Conservation (phyloP, 2,797 vertebrate species). For the Aselliscus stoliczkanus region DNA sequence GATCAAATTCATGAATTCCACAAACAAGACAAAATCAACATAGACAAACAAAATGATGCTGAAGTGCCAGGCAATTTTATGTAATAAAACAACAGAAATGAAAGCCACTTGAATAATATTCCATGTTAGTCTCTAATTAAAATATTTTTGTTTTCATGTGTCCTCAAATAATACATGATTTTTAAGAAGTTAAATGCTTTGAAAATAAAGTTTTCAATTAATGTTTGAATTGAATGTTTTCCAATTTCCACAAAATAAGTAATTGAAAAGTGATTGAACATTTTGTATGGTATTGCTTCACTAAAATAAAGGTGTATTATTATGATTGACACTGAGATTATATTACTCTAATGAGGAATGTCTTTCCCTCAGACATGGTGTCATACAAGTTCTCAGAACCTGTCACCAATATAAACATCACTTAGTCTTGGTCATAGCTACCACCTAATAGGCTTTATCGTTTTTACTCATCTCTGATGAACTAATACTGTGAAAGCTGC, state of each 20-base stretch:
- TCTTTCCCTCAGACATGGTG: background rate
- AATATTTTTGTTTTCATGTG: background rate
- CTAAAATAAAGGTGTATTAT: background rate
- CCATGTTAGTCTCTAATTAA: background rate
- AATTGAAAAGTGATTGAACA: background rate
- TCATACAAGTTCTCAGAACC: background rate
- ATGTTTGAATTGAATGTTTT: background rate
- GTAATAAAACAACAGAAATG: background rate
- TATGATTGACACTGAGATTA: background rate
- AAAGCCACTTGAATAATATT: background rate
- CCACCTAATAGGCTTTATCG: background rate
- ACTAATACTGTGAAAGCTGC: background rate
- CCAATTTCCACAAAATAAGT: background rate
- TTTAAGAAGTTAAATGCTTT: background rate
- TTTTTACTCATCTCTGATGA: background rate
- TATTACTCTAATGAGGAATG: background rate
- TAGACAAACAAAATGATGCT: background rate
- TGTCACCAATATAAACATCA: background rate
- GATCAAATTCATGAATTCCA: background rate
- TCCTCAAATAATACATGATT: background rate
- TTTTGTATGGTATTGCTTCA: background rate
- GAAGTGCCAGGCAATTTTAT: background rate
- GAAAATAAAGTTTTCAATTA: background rate
- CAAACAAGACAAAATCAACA: slow-evolving; percentile 8
- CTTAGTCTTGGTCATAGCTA: background rate